phyloP scores from a whole-genome alignment of 2,888 invertebrate species.

The Cerceris rybyensis region DNA sequence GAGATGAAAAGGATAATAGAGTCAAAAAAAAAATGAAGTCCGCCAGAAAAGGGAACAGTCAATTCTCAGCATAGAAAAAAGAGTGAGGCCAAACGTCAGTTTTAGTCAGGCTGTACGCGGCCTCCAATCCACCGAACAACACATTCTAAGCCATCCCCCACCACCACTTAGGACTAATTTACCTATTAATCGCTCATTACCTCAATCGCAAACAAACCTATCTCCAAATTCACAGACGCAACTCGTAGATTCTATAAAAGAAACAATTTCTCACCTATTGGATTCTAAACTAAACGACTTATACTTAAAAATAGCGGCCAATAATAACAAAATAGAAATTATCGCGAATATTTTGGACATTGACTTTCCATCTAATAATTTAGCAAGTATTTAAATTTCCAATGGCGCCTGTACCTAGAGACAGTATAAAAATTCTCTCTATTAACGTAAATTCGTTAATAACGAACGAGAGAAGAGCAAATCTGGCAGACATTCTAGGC shows the following conservation, averaged over 20 bases:
- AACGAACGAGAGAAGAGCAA: neutral
- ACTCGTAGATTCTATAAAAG: too few species aligned
- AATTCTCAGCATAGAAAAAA: neutral
- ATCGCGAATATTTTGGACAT: neutral
- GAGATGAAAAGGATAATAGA: neutral
- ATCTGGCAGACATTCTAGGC: neutral
- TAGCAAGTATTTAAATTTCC: too few species aligned
- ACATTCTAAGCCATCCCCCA: neutral
- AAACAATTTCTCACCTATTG: too few species aligned
- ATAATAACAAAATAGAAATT: too few species aligned
- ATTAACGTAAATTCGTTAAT: slow-evolving; percentile 53
- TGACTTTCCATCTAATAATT: neutral
- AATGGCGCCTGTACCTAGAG: neutral
- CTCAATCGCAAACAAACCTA: too few species aligned
- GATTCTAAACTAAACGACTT: too few species aligned
- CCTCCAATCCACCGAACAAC: neutral
- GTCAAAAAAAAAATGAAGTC: neutral
- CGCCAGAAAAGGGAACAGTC: neutral
- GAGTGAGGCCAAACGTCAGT: neutral
- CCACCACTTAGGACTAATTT: neutral
- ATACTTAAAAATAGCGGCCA: too few species aligned
- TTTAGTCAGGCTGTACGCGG: neutral
- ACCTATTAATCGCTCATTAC: too few species aligned
- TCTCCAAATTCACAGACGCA: too few species aligned
- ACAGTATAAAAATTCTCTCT: slow-evolving; percentile 38